phyloP scores from a whole-genome alignment of 2,888 invertebrate species.

The Ornithoptera priamus region DNA sequence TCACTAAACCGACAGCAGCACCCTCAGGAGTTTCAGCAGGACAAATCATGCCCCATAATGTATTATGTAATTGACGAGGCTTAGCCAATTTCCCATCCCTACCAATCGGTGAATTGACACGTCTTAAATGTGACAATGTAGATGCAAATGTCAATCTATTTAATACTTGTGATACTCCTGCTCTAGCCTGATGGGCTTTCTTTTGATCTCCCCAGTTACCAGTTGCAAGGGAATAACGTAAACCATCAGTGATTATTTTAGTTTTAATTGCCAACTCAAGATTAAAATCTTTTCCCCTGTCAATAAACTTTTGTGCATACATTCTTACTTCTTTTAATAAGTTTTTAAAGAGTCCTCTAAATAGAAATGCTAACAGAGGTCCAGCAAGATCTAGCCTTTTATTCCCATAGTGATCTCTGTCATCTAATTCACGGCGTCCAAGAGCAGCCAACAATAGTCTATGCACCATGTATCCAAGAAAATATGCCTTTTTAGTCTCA shows the following conservation, averaged over 20 bases:
- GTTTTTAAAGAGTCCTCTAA: conserved; percentile 97
- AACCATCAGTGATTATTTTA: conserved; percentile 97
- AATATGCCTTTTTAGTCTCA: conserved; percentile 99
- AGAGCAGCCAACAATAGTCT: conserved; percentile 95
- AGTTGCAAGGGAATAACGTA: conserved; percentile 98
- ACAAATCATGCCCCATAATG: conserved; percentile 99
- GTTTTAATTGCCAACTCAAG: conserved; percentile 98
- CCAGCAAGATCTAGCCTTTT: conserved; percentile 99
- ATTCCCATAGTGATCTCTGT: conserved; percentile 99
- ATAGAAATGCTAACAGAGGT: conserved; percentile 96
- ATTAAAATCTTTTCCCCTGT: conserved; percentile 99
- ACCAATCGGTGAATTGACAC: conserved; percentile 99
- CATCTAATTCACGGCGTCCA: conserved; percentile 97
- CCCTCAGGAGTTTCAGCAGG: conserved; percentile 99
- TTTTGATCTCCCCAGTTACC: conserved; percentile 99
- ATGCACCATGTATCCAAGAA: conserved; percentile 99
- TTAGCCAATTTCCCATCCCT: conserved; percentile 99
- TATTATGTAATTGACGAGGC: conserved; percentile 99
- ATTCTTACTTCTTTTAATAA: conserved; percentile 98
- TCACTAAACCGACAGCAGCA: conserved; percentile 97
- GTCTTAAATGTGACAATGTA: conserved; percentile 97
- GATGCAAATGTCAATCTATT: conserved; percentile 99
- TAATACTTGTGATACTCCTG: conserved; percentile 98
- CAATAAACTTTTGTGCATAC: conserved; percentile 99
- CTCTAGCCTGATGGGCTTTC: conserved; percentile 99